These are phyloP conservation scores for Dendrocincla tyrannina DNA, from an alignment of 2,797 vertebrate species.

Conservation along the genomic window DNA sequence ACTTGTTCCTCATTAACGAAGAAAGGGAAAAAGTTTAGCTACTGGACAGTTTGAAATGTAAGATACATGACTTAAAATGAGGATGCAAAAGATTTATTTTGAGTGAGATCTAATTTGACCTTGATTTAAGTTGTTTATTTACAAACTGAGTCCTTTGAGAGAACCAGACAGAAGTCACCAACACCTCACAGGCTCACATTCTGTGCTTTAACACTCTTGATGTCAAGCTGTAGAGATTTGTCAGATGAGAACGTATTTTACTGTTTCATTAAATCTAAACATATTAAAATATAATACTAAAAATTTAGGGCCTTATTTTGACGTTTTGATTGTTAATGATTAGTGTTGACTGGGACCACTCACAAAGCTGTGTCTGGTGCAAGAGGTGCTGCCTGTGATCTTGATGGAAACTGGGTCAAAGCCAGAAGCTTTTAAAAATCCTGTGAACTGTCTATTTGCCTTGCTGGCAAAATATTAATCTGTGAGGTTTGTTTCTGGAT, in stretches of 20 bases:
- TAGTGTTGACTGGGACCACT: neutral
- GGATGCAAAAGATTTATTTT: neutral
- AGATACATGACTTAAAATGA: neutral
- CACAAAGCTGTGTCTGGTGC: neutral
- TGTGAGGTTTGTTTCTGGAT: neutral
- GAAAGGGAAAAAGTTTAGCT: neutral
- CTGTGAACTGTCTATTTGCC: neutral
- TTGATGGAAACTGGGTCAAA: neutral
- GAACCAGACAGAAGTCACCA: neutral
- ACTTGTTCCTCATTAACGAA: neutral
- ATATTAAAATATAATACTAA: neutral
- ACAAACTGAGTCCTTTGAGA: neutral
- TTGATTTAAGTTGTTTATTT: neutral
- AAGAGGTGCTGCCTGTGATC: neutral
- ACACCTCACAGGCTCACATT: fast-evolving
- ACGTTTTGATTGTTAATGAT: neutral
- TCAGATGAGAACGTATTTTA: neutral
- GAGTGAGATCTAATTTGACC: neutral
- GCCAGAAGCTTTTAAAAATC: neutral
- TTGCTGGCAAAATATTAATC: neutral
- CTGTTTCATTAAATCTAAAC: neutral
- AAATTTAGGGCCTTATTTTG: neutral
- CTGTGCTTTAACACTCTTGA: neutral
- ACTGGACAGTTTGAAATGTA: neutral
- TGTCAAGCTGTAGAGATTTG: neutral